Evolutionary conservation across 2,888 invertebrate genomes (phyloP), one percentile per base, ranked within the genome.

Genomic region (Caenorhabditis angaria): DNA sequence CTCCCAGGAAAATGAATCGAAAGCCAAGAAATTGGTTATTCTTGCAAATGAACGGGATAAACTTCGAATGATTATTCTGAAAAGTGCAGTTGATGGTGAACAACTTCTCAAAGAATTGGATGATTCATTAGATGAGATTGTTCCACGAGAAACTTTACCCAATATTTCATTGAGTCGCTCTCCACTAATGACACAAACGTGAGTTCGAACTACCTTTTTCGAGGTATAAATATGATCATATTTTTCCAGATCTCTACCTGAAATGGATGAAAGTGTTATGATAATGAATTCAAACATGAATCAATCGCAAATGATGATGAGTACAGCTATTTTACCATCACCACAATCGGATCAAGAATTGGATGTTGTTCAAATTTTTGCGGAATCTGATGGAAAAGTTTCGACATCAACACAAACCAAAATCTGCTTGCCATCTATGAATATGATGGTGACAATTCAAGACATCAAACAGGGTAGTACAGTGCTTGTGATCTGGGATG

Each of bases 401-500:
- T 14, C 54, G 1, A 27, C 25, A 27, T 22, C 54, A 14, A 70
- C 75, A 10, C 75, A 75, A 60, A 75, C 75, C 2, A 70, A 67
- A 22, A 47, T 75, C 2, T 60, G 65, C 25, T 29, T 61, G 25
- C 29, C 65, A n/a, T 48, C 57, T 6, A 71, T 78, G 71, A 71
- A 75, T 27, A 53, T 70, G 35, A 62, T 79, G 69, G 71, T 82
- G 2, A 67, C 77, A 1, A 54, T 82, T 14, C 77, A 80, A 54
- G 78, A 84, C 56, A 82, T 85, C 64, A 71, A 78, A 50, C 79
- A 82, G 58, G 84, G 85, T 22, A 71, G 81, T 18, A 80, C 81
- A 0, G 86, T 86, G 5, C 69, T 86, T 3, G 76, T 87, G 14
- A 73, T 85, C 27, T 87, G 83, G 83, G 83, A 84, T 58, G 76